Percentiles rank a stretch among this genome's conserved stretches.
phyloP scores from a whole-genome alignment of 2,888 invertebrate species.

The Liopterus haemorrhoidalis region DNA sequence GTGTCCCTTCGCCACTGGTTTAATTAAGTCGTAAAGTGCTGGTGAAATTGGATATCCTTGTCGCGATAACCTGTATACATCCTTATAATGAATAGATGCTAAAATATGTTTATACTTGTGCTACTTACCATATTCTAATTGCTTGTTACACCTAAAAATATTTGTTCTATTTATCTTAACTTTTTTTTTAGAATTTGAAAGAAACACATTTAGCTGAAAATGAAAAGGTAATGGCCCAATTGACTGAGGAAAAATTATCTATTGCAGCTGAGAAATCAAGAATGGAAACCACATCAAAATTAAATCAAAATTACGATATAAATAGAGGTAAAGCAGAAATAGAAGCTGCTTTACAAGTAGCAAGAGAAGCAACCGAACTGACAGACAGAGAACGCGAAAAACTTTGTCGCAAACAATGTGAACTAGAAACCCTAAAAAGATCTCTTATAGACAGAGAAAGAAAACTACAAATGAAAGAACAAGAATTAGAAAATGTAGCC shows the following conservation, averaged over 20 bases:
- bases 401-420: constrained; percentile 38
- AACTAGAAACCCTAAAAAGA: constrained; percentile 40
- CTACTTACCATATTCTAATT: too few species aligned
- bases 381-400: constrained; percentile 42
- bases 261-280: constrained; percentile 43
- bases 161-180: constrained; percentile 11
- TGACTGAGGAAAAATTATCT: constrained; percentile 54
- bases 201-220: constrained; percentile 56
- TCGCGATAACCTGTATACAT: not conserved
- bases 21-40: too few species aligned
- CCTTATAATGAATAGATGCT: not conserved
- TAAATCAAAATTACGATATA: constrained; percentile 40
- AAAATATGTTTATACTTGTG: too few species aligned
- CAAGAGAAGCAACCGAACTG: constrained; percentile 42
- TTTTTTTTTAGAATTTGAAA: constrained; percentile 48
- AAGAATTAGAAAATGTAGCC: constrained; percentile 38
- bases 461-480: constrained; percentile 38
- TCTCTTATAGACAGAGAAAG: constrained; percentile 37
- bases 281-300: constrained; percentile 40
- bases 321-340: constrained; percentile 42
- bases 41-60: too few species aligned
- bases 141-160: not conserved
- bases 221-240: constrained; percentile 52
- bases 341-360: constrained; percentile 44
- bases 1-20: too few species aligned